Percentiles rank a stretch among this genome's conserved stretches.
Conservation (phyloP, 2,797 vertebrate species). For the Lates japonicus region DNA sequence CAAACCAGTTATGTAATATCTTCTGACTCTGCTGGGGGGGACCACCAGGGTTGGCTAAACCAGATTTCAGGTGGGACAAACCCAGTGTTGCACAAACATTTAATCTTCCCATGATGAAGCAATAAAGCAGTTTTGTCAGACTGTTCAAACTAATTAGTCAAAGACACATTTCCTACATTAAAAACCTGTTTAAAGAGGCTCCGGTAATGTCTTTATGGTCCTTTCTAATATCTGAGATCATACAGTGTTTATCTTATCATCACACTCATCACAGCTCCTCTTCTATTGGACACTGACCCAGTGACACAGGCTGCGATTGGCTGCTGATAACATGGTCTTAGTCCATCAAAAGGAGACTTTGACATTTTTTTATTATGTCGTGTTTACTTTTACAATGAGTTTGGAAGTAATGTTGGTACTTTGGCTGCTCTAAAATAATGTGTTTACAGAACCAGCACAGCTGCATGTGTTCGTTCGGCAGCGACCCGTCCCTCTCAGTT, state of each 20-base stretch:
- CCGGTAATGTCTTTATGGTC: background rate
- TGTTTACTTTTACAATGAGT: no score
- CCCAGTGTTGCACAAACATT: background rate
- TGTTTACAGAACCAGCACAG: background rate
- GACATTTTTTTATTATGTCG: constrained; percentile 36
- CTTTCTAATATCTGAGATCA: background rate
- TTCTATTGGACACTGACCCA: constrained; percentile 20
- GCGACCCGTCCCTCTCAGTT: background rate
- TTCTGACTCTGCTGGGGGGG: background rate
- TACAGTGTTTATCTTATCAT: constrained; percentile 30
- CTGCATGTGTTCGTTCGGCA: background rate
- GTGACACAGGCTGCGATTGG: constrained; percentile 22
- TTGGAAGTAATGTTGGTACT: background rate
- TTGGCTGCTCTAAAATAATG: constrained; percentile 1
- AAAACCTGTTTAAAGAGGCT: background rate
- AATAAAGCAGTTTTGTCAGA: no score
- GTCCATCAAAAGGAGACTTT: constrained; percentile 36
- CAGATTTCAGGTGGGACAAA: background rate
- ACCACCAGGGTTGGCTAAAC: background rate
- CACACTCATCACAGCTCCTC: constrained; percentile 5
- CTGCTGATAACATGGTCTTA: constrained; percentile 15
- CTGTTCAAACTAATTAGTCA: background rate
- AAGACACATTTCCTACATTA: background rate
- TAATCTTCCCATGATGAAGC: background rate
- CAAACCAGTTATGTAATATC: background rate